A percentile compares a stretch with the other conserved stretches of the same genome.
Conservation (phyloP, 2,888 invertebrate genomes). For the Drosophila anomalata region DNA sequence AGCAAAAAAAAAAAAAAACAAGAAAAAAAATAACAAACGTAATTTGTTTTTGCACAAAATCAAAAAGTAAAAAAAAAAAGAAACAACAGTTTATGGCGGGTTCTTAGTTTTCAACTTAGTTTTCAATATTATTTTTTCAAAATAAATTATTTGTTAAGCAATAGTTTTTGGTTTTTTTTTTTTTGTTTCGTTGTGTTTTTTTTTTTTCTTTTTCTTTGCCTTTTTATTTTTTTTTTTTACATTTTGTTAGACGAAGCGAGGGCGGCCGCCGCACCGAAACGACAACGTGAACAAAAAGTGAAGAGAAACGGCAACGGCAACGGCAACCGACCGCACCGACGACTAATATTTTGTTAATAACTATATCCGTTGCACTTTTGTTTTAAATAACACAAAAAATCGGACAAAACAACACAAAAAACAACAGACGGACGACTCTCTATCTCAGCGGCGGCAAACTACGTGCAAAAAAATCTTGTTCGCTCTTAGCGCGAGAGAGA, state of each 20-base stretch:
- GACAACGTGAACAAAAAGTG: conserved; percentile 14
- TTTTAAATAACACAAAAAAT: conserved; percentile 43
- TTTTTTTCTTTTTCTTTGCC: conserved; percentile 1
- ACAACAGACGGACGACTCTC: conserved; percentile 13
- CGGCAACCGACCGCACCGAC: conserved; percentile 42
- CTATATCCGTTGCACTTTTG: conserved; percentile 53
- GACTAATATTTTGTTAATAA: conserved; percentile 53
- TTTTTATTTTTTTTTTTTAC: neutral
- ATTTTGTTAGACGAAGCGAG: conserved; percentile 1
- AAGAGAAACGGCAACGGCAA: conserved; percentile 12
- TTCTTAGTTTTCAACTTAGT: conserved; percentile 9
- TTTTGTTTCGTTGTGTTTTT: conserved; percentile 1
- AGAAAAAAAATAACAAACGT: conserved; percentile 27
- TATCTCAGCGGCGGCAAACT: conserved; percentile 14
- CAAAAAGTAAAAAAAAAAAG: conserved; percentile 5
- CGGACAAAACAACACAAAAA: conserved; percentile 36
- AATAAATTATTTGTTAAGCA: conserved; percentile 2
- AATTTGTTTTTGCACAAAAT: conserved; percentile 42
- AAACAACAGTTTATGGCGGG: conserved; percentile 20
- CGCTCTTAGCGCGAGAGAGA: neutral
- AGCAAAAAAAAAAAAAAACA: conserved; percentile 13
- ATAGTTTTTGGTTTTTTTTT: neutral
- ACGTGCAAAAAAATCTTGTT: conserved; percentile 8
- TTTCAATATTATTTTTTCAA: neutral
- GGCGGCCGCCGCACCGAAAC: conserved; percentile 10